A percentile compares a stretch with the other conserved stretches of the same genome.
phyloP scores from a whole-genome alignment of 2,113 vertebrate genomes.

The Ciconia maguari region DNA sequence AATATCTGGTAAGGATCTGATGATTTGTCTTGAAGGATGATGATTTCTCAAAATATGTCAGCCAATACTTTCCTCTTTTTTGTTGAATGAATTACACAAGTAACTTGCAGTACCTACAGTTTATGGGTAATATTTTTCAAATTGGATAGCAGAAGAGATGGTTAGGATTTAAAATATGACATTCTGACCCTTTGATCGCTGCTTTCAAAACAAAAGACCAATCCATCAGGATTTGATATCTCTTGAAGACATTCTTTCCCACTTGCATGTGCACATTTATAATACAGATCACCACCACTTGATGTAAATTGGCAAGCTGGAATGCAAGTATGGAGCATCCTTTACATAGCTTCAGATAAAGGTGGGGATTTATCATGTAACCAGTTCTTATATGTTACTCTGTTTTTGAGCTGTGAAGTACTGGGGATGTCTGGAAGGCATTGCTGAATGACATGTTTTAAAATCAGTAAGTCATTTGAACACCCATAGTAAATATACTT shows the following conservation, averaged over 20 bases:
- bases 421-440: background rate
- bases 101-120: background rate
- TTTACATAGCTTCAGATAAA: background rate
- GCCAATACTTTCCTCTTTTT: background rate
- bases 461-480: background rate
- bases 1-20: background rate
- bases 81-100: background rate
- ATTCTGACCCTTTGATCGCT: background rate
- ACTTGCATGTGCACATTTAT: background rate
- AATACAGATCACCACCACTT: background rate
- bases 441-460: background rate
- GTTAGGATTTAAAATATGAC: background rate
- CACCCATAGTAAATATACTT: background rate
- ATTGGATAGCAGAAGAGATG: background rate
- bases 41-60: background rate
- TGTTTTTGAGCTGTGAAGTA: background rate
- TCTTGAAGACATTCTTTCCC: background rate
- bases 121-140: background rate
- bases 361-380: background rate
- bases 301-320: background rate
- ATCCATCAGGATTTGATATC: background rate
- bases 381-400: background rate
- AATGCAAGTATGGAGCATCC: background rate
- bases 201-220: background rate
- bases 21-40: background rate